Percentiles rank a stretch among this genome's conserved stretches.
phyloP scores from a whole-genome alignment of 2,113 vertebrate species.

The Pristiophorus japonicus region DNA sequence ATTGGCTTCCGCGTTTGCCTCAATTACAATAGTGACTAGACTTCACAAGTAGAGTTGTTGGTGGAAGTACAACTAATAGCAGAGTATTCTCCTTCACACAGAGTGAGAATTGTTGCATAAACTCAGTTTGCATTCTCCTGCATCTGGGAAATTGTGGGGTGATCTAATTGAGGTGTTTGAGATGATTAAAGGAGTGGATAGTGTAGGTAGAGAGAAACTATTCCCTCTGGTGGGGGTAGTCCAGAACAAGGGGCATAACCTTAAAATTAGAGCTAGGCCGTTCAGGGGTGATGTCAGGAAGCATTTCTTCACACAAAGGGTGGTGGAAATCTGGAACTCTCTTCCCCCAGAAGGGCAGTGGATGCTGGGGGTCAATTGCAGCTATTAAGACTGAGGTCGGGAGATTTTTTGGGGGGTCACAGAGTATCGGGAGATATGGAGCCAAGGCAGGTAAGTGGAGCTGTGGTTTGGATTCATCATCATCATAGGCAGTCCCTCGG shows the following conservation, averaged over 20 bases:
- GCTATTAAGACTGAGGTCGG: not conserved
- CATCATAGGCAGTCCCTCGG: no score
- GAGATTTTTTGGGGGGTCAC: not conserved
- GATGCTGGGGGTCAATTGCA: not conserved
- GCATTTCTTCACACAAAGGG: not conserved
- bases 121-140: not conserved
- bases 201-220: not conserved
- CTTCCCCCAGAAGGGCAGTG: not conserved
- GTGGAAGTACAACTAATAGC: not conserved
- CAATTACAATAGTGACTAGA: not conserved
- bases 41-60: not conserved
- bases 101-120: not conserved
- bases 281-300: not conserved
- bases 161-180: not conserved
- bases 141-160: not conserved
- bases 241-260: not conserved
- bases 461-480: no score
- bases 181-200: not conserved
- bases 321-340: not conserved
- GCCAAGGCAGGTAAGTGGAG: not conserved
- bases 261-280: not conserved
- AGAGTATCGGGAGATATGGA: not conserved
- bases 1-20: not conserved
- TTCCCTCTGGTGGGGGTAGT: not conserved
- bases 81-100: not conserved